These are phyloP conservation scores for Pteromalus puparum DNA, from an alignment of 1,140 invertebrate species.

Conservation along the genomic window DNA sequence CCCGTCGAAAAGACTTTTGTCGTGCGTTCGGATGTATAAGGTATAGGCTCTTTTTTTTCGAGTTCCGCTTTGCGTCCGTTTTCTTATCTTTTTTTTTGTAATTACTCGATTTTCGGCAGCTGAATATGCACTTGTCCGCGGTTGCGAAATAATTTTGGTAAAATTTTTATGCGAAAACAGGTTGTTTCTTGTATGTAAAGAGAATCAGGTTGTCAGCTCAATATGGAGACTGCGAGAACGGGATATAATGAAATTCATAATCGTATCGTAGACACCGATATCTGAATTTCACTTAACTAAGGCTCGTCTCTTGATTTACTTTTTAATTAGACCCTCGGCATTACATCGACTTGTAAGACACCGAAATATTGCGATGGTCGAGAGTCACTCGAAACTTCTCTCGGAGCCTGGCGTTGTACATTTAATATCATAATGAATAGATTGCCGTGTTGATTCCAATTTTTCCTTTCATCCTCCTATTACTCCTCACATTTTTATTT, in stretches of 20 bases:
- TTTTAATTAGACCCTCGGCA: conserved; percentile 7
- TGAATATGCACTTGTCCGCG: neutral
- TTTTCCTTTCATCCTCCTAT: neutral
- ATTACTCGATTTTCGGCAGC: neutral
- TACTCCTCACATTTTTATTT: neutral
- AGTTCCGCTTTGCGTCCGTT: neutral
- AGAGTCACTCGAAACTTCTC: neutral
- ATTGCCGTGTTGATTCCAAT: neutral
- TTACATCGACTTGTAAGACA: neutral
- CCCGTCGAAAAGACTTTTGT: conserved; percentile 21
- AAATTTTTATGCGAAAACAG: too few species aligned
- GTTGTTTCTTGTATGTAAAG: too few species aligned
- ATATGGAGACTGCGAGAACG: too few species aligned
- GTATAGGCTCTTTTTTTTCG: neutral
- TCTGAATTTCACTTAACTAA: neutral
- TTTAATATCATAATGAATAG: neutral
- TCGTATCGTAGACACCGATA: neutral
- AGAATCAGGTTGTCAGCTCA: too few species aligned
- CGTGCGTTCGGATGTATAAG: neutral
- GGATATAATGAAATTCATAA: too few species aligned
- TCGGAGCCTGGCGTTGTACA: neutral
- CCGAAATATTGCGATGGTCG: conserved; percentile 26
- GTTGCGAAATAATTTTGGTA: neutral
- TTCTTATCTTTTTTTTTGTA: neutral
- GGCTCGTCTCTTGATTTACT: neutral